A percentile compares a stretch with the other conserved stretches of the same genome.
phyloP scores from a whole-genome alignment of 1,140 invertebrate genomes.

The Drosophila repleta region DNA sequence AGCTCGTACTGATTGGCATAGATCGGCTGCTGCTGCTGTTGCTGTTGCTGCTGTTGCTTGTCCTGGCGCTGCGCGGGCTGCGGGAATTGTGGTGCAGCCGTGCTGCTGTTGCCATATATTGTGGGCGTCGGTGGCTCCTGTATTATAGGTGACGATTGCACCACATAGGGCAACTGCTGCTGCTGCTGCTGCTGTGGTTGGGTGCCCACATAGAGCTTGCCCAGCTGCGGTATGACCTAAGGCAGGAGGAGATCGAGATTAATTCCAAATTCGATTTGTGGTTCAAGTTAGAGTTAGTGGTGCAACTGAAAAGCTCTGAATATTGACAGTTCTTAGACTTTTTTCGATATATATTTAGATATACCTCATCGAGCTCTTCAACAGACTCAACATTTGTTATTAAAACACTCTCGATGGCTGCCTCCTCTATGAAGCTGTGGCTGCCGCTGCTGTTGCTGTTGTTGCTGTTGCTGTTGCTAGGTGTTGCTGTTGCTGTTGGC shows the following conservation, averaged over 20 bases:
- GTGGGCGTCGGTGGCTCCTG: conserved; percentile 82
- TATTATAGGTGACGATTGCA: conserved; percentile 76
- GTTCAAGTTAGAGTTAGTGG: conserved; percentile 18
- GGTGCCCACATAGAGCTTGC: conserved; percentile 72
- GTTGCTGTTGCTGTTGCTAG: conserved; percentile 36
- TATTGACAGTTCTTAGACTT: conserved; percentile 8
- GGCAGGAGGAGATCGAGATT: background rate
- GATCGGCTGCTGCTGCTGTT: conserved; percentile 73
- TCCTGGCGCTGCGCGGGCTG: conserved; percentile 70
- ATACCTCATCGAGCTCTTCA: conserved; percentile 38
- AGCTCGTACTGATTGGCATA: conserved; percentile 82
- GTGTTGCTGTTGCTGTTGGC: conserved; percentile 28
- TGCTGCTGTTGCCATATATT: conserved; percentile 56
- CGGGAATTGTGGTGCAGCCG: conserved; percentile 65
- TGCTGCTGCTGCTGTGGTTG: conserved; percentile 50
- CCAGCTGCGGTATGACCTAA: conserved; percentile 79
- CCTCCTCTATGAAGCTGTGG: conserved; percentile 52
- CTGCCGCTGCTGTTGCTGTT: conserved; percentile 37
- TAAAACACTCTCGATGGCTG: conserved; percentile 62
- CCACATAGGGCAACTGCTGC: conserved; percentile 59
- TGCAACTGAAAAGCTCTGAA: conserved; percentile 54
- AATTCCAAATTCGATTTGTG: background rate
- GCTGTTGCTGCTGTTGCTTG: conserved; percentile 55
- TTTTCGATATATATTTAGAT: no score
- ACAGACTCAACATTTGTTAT: conserved; percentile 56